A percentile compares a stretch with the other conserved stretches of the same genome.
These are phyloP conservation scores for Homarus gammarus DNA, from an alignment of 2,888 invertebrate species.

Conservation along the genomic window DNA sequence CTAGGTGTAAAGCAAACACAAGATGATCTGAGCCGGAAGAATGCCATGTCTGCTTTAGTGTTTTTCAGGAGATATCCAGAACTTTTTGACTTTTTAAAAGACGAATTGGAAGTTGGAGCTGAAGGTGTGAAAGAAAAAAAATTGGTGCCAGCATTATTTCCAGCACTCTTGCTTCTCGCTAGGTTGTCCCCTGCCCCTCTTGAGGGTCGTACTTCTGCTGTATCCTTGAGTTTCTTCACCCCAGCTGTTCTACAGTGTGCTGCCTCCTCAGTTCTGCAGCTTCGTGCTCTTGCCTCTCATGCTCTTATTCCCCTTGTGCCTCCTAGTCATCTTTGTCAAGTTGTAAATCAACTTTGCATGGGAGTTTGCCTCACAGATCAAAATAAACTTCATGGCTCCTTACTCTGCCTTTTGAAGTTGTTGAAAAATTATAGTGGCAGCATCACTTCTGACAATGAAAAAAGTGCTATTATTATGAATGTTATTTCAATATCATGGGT, in stretches of 20 bases:
- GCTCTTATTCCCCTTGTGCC: conserved; percentile 67
- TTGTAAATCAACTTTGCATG: conserved; percentile 52
- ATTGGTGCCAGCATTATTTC: conserved; percentile 85
- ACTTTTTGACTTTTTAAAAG: conserved; percentile 83
- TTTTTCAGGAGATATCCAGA: conserved; percentile 88
- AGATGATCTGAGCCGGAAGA: conserved; percentile 80
- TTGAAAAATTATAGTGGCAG: conserved; percentile 42
- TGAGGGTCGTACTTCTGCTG: conserved; percentile 82
- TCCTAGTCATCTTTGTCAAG: conserved; percentile 41
- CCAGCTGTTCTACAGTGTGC: conserved; percentile 64
- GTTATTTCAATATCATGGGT: conserved; percentile 33
- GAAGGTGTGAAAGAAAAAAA: conserved; percentile 69
- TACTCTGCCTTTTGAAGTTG: conserved; percentile 63
- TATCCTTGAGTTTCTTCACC: conserved; percentile 61
- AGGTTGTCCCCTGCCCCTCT: conserved; percentile 87
- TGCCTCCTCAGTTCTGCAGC: conserved; percentile 58
- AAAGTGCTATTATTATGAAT: conserved; percentile 13
- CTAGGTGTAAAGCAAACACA: conserved; percentile 87
- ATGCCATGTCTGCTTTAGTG: conserved; percentile 82
- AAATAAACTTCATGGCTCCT: conserved; percentile 68
- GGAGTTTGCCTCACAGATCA: conserved; percentile 42
- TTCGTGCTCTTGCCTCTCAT: conserved; percentile 68
- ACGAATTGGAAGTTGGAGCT: conserved; percentile 79
- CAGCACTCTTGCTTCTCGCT: conserved; percentile 87
- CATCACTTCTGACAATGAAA: background rate